Percentiles rank a stretch among this genome's conserved stretches.
Evolutionary conservation across 2,888 invertebrate species (phyloP).

Genomic region (Mamestra brassicae): DNA sequence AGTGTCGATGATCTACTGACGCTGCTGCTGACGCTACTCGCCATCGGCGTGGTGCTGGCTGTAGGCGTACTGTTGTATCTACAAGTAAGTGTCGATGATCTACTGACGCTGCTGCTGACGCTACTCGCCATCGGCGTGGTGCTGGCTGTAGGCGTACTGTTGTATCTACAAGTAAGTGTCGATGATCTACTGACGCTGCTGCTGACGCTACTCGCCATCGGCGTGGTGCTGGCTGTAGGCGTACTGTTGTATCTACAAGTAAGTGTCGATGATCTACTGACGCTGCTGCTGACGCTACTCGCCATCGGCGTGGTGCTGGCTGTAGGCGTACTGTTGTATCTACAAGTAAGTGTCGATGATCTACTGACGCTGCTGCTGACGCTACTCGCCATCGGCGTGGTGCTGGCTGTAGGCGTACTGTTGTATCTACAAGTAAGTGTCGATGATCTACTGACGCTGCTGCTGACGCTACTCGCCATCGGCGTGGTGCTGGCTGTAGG

Average conservation of each 20-base stretch:
- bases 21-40: constrained; percentile 95
- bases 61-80: constrained; percentile 97
- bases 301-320: too few relatives aligned
- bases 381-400: not conserved
- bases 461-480: too few relatives aligned
- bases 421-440: too few relatives aligned
- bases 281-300: too few relatives aligned
- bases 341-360: not conserved
- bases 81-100: constrained; percentile 91
- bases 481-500: not conserved
- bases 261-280: too few relatives aligned
- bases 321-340: too few relatives aligned
- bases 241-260: too few relatives aligned
- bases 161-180: not conserved
- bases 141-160: not conserved
- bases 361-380: too few relatives aligned
- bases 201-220: not conserved
- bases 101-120: constrained; percentile 1
- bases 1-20: constrained; percentile 75
- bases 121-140: not conserved
- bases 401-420: not conserved
- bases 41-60: constrained; percentile 94
- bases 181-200: not conserved
- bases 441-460: too few relatives aligned
- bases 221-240: too few relatives aligned